Evolutionary conservation across 2,797 vertebrate genomes (phyloP).

Genomic region (Phrynocephalus forsythii): DNA sequence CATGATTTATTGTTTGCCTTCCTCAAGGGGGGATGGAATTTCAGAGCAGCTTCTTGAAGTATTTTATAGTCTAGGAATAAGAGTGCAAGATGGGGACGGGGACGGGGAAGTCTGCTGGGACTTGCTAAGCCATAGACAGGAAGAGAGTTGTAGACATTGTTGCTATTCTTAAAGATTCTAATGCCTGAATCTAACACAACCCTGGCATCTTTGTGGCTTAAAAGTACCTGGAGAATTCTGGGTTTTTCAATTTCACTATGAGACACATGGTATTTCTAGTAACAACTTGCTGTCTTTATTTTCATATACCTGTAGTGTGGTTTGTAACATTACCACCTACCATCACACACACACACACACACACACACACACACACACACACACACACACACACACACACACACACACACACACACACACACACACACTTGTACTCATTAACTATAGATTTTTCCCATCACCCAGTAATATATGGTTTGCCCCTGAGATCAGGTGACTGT

Average conservation of each 20-base stretch:
- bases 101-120: neutral
- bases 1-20: slow-evolving; percentile 27
- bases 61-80: slow-evolving; percentile 40
- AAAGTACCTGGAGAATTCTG: neutral
- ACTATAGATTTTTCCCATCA: slow-evolving; percentile 6
- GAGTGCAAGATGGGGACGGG: neutral
- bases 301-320: neutral
- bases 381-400: neutral
- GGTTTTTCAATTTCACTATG: neutral
- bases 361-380: neutral
- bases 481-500: slow-evolving; percentile 28
- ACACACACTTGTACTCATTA: neutral
- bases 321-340: neutral
- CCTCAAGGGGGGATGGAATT: slow-evolving; percentile 32
- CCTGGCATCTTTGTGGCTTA: slow-evolving; percentile 6
- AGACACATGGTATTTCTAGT: neutral
- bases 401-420: neutral
- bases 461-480: slow-evolving; percentile 37
- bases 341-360: neutral
- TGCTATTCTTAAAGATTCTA: slow-evolving; percentile 24
- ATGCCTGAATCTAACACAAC: slow-evolving; percentile 8
- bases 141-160: slow-evolving; percentile 16
- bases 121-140: slow-evolving; percentile 45
- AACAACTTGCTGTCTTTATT: slow-evolving; percentile 9
- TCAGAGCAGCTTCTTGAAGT: slow-evolving; percentile 46